These are phyloP conservation scores for Endomychus coccineus DNA, from an alignment of 2,888 invertebrate genomes.

Conservation along the genomic window DNA sequence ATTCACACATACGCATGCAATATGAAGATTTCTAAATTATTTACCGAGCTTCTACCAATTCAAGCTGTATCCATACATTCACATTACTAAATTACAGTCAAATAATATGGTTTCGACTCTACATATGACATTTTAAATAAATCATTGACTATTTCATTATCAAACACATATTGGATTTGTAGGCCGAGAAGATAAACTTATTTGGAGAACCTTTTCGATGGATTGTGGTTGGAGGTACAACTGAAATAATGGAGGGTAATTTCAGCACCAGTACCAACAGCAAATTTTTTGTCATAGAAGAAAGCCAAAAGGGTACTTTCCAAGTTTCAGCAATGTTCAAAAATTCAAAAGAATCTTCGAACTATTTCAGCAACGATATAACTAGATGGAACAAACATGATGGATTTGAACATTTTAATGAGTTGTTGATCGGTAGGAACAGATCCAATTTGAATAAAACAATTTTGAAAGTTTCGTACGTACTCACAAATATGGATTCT, in stretches of 20 bases:
- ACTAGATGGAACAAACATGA: slow-evolving; percentile 16
- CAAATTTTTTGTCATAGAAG: slow-evolving; percentile 25
- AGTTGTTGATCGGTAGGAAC: slow-evolving; percentile 21
- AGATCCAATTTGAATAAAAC: slow-evolving; percentile 31
- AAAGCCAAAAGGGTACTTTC: slow-evolving; percentile 12
- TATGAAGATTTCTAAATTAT: too few relatives aligned
- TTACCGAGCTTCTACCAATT: too few relatives aligned
- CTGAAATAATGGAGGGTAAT: slow-evolving; percentile 11
- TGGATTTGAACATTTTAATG: slow-evolving; percentile 19
- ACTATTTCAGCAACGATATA: slow-evolving; percentile 18
- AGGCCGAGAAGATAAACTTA: slow-evolving; percentile 25
- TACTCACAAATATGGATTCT: slow-evolving; percentile 39
- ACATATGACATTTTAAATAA: too few relatives aligned
- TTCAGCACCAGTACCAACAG: slow-evolving; percentile 28
- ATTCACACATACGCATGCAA: too few relatives aligned
- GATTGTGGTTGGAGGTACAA: slow-evolving; percentile 23
- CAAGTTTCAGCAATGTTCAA: slow-evolving; percentile 28
- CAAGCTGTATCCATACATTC: too few relatives aligned
- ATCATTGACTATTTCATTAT: too few relatives aligned
- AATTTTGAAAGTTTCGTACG: slow-evolving; percentile 30
- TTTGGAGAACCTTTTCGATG: slow-evolving; percentile 29
- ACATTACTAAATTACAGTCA: too few relatives aligned
- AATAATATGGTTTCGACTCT: too few relatives aligned
- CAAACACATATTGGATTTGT: slow-evolving; percentile 7
- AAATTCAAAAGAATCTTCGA: slow-evolving; percentile 14